phyloP scores from a whole-genome alignment of 2,797 vertebrate species.

The Centroberyx gerrardi region DNA sequence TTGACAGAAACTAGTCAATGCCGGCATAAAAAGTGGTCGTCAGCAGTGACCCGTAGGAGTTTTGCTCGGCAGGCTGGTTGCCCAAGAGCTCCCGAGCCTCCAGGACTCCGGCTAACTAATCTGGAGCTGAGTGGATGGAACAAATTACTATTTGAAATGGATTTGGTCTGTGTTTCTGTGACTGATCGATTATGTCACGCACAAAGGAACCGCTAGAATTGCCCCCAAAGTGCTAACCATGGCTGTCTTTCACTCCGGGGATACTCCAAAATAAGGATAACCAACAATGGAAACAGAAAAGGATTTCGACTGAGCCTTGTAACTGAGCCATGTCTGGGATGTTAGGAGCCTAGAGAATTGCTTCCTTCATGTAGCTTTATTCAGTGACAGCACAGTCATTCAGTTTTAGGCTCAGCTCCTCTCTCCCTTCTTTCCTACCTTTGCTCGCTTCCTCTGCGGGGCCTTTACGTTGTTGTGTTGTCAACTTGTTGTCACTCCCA shows the following conservation, averaged over 20 bases:
- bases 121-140: slow-evolving; percentile 1
- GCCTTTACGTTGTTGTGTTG: slow-evolving; percentile 33
- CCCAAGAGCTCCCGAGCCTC: slow-evolving; percentile 1
- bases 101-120: slow-evolving; percentile 12
- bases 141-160: slow-evolving; percentile 28
- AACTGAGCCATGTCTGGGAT: slow-evolving; percentile 39
- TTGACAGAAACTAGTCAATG: slow-evolving; percentile 5
- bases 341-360: slow-evolving; percentile 47
- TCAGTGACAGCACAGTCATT: slow-evolving; percentile 40
- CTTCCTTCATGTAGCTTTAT: slow-evolving; percentile 40
- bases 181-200: slow-evolving; percentile 31
- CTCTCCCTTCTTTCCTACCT: slow-evolving; percentile 30
- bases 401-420: slow-evolving; percentile 12
- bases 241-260: not conserved
- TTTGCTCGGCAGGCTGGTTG: not conserved
- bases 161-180: slow-evolving; percentile 28
- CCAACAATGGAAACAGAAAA: slow-evolving; percentile 19
- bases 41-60: not conserved
- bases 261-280: slow-evolving; percentile 8
- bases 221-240: slow-evolving; percentile 19
- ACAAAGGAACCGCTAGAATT: not conserved
- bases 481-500: slow-evolving; percentile 43
- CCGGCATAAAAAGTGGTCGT: not conserved
- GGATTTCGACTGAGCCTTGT: slow-evolving; percentile 12
- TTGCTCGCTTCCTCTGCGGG: slow-evolving; percentile 37